Percentiles rank a stretch among this genome's conserved stretches.
These are phyloP conservation scores for Diaprepes abbreviatus DNA, from an alignment of 2,888 invertebrate species.

Conservation along the genomic window DNA sequence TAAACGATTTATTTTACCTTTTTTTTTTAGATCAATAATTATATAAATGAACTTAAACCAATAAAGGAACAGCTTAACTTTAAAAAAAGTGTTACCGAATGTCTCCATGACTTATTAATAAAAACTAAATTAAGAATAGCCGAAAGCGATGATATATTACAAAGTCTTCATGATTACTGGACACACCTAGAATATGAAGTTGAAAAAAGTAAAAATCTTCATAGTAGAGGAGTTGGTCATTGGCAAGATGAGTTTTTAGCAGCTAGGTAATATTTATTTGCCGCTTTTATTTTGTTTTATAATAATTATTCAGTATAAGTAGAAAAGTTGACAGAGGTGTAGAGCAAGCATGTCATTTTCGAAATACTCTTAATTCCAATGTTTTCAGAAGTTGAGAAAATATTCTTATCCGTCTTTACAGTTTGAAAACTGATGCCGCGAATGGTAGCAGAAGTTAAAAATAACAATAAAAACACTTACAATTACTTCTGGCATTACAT, in stretches of 20 bases:
- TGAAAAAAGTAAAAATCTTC: constrained; percentile 41
- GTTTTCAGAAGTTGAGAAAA: too few relatives aligned
- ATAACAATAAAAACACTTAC: too few relatives aligned
- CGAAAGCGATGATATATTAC: constrained; percentile 51
- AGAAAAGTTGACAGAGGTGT: too few relatives aligned
- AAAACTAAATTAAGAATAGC: constrained; percentile 51
- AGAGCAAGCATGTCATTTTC: too few relatives aligned
- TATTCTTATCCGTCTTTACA: too few relatives aligned
- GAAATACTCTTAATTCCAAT: too few relatives aligned
- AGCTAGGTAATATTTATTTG: constrained; percentile 46
- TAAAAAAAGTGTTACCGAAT: constrained; percentile 51
- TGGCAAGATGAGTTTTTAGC: constrained; percentile 52
- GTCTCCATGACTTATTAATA: constrained; percentile 50
- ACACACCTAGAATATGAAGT: constrained; percentile 48
- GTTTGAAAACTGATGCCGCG: too few relatives aligned
- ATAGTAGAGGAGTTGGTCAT: constrained; percentile 40
- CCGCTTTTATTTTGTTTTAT: too few relatives aligned
- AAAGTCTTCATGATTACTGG: constrained; percentile 45
- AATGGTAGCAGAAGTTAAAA: too few relatives aligned
- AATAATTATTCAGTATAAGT: too few relatives aligned
- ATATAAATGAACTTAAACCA: constrained; percentile 47
- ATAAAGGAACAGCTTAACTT: constrained; percentile 52
- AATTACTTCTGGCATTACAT: too few relatives aligned
- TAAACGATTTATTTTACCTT: too few relatives aligned
- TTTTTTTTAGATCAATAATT: constrained; percentile 43